Base-by-base conservation (phyloP, 92 coral and sea anemone genomes). In the Anthopleura xanthogrammica region DNA sequence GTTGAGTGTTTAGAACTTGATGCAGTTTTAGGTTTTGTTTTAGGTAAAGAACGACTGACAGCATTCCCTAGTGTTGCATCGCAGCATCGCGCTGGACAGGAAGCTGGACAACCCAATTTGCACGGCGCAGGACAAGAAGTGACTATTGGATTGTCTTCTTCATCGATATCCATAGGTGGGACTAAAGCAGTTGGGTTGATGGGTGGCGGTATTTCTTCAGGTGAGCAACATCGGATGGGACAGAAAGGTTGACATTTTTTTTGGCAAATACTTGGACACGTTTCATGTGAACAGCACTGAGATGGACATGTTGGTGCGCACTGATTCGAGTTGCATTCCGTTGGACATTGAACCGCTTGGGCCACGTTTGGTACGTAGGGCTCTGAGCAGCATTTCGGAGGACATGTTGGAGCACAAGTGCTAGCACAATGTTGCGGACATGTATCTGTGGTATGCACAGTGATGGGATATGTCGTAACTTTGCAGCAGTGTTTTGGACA, bases 321-420 rank as follows among this genome's bases (percentile, higher is more conserved):
- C 0, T 9, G 62, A 62, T 62, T 11, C 3, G 19, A 46, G 17
- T 77, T 42, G 79, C 97, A 92, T 11, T 72, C 65, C 7, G 74
- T 66, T 5, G 97, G 97, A 71, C 97, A 92, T 29, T 68, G 76
- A 54, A 70, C 23, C 7, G 52, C 39, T 41, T 75, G 13, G 48
- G 4, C 64, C 16, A n/a, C 22, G 64, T 16, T 60, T 60, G 55
- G 76, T 19, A 36, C 11, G 36, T 56, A 39, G 9, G 40, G 73
- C 36, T 60, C 9, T 41, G 72, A 76, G 78, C 93, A 84, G 82
- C 95, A 92, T 13, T 81, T 62, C 52, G 81, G 84, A 16, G 90
- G 89, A 41, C 95, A 89, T 52, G 88, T 29, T 19, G 97, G 83
- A 40, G 83, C 88, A 72, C 97, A 93, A 19, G 81, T 72, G 29